Conservation (phyloP, 2,888 invertebrate species). For the Melolontha melolontha region DNA sequence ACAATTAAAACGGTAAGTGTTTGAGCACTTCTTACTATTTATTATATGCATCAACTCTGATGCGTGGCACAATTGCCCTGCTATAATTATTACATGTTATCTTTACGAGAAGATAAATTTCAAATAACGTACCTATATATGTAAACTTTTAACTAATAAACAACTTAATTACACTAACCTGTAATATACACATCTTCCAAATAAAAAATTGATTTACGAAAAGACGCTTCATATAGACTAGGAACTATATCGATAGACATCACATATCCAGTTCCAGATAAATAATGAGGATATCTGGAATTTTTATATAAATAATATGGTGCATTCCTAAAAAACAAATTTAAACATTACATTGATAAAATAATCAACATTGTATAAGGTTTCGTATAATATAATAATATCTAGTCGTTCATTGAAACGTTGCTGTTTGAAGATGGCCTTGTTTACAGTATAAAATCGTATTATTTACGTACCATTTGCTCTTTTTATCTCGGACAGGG, state of each 20-base stretch:
- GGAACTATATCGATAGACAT: constrained; percentile 76
- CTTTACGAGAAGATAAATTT: too few relatives aligned
- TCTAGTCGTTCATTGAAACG: too few relatives aligned
- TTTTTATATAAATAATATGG: constrained; percentile 83
- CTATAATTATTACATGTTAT: too few relatives aligned
- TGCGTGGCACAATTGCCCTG: too few relatives aligned
- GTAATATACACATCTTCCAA: constrained; percentile 83
- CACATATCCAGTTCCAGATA: constrained; percentile 85
- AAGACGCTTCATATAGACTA: constrained; percentile 75
- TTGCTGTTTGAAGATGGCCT: too few relatives aligned
- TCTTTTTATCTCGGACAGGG: constrained; percentile 78
- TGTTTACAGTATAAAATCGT: background rate
- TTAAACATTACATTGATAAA: background rate
- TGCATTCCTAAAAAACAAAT: constrained; percentile 72
- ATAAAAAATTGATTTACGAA: constrained; percentile 77
- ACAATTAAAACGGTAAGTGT: too few relatives aligned
- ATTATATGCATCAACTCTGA: too few relatives aligned
- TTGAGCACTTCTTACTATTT: too few relatives aligned
- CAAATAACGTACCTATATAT: too few relatives aligned
- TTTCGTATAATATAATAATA: background rate
- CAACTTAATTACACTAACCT: constrained; percentile 62
- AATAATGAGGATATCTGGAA: constrained; percentile 80
- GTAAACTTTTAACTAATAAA: too few relatives aligned
- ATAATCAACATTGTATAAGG: background rate
- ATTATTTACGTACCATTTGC: constrained; percentile 76